Conservation (phyloP, 2,797 vertebrate genomes). For the Scyliorhinus canicula region DNA sequence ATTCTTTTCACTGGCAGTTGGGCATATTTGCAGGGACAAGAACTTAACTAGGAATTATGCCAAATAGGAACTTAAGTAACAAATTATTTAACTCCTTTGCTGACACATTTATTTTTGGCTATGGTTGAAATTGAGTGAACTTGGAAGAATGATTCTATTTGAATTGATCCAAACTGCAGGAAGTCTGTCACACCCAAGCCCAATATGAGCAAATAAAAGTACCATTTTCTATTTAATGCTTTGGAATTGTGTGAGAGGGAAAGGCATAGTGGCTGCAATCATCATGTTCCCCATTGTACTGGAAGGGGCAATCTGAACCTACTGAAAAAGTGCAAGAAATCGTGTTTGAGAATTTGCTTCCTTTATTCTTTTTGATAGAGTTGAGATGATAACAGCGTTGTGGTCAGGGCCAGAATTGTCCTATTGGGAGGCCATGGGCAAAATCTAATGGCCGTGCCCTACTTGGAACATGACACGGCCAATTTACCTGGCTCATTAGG, state of each 20-base stretch:
- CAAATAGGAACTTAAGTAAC: background rate
- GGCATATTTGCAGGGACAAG: background rate
- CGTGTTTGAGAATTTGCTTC: background rate
- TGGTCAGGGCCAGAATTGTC: no score
- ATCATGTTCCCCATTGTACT: background rate
- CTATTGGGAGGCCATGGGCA: no score
- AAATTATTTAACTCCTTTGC: background rate
- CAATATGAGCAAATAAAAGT: background rate
- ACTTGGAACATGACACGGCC: no score
- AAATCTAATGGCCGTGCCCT: no score
- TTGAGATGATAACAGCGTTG: background rate
- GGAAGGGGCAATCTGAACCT: background rate
- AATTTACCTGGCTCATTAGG: no score
- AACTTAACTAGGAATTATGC: background rate
- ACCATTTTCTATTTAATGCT: background rate
- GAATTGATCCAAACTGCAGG: background rate
- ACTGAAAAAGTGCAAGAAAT: background rate
- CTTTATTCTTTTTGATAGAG: background rate
- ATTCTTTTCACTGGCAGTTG: background rate
- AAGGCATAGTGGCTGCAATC: background rate
- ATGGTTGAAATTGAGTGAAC: background rate
- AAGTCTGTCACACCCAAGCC: background rate
- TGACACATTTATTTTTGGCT: background rate
- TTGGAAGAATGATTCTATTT: background rate
- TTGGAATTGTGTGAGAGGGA: background rate